phyloP scores from a whole-genome alignment of 1,140 invertebrate species.

The Papilio polyxenes region DNA sequence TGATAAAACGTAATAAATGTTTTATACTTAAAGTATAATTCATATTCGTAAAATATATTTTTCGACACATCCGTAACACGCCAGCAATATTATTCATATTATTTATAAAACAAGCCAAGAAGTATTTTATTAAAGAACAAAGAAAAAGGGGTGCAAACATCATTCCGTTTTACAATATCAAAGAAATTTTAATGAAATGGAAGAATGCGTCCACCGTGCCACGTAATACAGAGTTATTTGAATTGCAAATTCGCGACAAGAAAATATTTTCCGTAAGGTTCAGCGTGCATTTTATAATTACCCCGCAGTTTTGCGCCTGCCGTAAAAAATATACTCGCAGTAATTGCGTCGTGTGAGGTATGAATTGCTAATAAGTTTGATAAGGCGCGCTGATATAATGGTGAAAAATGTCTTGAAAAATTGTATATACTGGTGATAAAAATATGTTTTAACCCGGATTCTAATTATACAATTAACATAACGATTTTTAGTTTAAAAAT shows the following conservation, averaged over 20 bases:
- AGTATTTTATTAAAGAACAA: slow-evolving; percentile 17
- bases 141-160: slow-evolving; percentile 19
- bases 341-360: slow-evolving; percentile 26
- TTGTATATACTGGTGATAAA: neutral
- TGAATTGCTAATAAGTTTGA: slow-evolving; percentile 26
- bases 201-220: slow-evolving; percentile 24
- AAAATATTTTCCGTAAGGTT: slow-evolving; percentile 26
- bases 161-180: slow-evolving; percentile 23
- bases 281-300: slow-evolving; percentile 26
- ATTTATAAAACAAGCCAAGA: slow-evolving; percentile 3
- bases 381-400: slow-evolving; percentile 3
- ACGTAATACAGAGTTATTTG: slow-evolving; percentile 26
- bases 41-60: neutral
- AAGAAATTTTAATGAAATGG: slow-evolving; percentile 28
- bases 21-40: neutral
- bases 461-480: neutral
- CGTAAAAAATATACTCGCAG: slow-evolving; percentile 25
- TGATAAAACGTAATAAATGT: neutral
- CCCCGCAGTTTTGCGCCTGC: slow-evolving; percentile 22
- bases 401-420: neutral
- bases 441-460: neutral
- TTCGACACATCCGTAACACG: slow-evolving; percentile 2
- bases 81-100: slow-evolving; percentile 6
- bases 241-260: slow-evolving; percentile 26
- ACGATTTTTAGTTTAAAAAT: neutral